These are phyloP conservation scores for Haliclystus octoradiatus DNA, from an alignment of 30 jellyfish, hydroid and myxozoan species.

Conservation along the genomic window DNA sequence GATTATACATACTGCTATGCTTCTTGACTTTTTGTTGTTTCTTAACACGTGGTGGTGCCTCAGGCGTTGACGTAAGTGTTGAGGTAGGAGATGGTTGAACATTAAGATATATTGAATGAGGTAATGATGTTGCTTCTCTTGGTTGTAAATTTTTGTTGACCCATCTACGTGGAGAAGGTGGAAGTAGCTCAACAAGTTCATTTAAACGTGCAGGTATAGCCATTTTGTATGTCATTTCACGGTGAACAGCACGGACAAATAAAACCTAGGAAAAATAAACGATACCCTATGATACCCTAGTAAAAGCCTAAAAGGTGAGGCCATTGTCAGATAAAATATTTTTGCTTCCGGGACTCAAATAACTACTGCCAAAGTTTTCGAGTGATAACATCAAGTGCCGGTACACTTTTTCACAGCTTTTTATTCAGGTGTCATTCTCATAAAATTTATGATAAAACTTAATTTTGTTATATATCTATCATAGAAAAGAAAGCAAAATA, in stretches of 20 bases:
- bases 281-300: too few species aligned
- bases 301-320: too few species aligned
- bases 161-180: constrained; percentile 91
- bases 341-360: too few species aligned
- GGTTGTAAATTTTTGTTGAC: constrained; percentile 12
- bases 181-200: constrained; percentile 45
- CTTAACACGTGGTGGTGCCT: not conserved
- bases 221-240: not conserved
- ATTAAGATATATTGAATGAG: not conserved
- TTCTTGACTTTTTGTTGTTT: not conserved
- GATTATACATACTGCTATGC: not conserved
- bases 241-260: not conserved
- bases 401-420: too few species aligned
- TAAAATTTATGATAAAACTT: too few species aligned
- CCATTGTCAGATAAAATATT: too few species aligned
- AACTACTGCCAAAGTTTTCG: too few species aligned
- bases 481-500: too few species aligned
- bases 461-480: too few species aligned
- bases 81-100: not conserved
- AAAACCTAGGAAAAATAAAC: not conserved
- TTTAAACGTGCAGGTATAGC: not conserved
- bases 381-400: too few species aligned
- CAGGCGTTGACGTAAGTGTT: not conserved
- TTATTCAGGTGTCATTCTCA: too few species aligned
- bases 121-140: not conserved